phyloP scores from a whole-genome alignment of 1,140 invertebrate species.

The Ceratosolen solmsi region DNA sequence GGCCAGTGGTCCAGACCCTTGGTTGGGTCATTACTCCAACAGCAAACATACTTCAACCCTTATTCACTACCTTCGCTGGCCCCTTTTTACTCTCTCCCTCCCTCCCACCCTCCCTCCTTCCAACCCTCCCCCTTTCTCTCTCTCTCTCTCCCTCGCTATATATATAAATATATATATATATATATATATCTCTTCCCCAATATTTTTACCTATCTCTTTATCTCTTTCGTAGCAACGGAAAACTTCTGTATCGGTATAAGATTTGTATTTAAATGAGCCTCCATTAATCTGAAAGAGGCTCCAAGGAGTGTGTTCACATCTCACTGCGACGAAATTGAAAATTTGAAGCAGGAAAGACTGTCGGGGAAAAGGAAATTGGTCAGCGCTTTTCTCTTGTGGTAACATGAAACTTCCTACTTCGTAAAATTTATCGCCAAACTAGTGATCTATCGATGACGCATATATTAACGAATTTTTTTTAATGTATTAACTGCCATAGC shows the following conservation, averaged over 20 bases:
- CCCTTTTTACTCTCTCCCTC: slow-evolving; percentile 56
- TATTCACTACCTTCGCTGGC: slow-evolving; percentile 61
- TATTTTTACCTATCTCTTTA: slow-evolving; percentile 47
- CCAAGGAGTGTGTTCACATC: not conserved
- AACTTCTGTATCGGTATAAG: slow-evolving; percentile 70
- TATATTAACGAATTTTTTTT: slow-evolving; percentile 33
- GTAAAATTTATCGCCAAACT: slow-evolving; percentile 28
- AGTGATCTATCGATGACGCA: not conserved
- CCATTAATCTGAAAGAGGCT: slow-evolving; percentile 69
- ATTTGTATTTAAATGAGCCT: slow-evolving; percentile 75
- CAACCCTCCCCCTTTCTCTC: slow-evolving; percentile 44
- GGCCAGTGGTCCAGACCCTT: slow-evolving; percentile 61
- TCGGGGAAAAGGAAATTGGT: slow-evolving; percentile 35
- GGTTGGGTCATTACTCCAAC: slow-evolving; percentile 72
- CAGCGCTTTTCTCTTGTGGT: slow-evolving; percentile 32
- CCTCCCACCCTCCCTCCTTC: too few relatives aligned
- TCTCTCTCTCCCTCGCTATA: too few relatives aligned
- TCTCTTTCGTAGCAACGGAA: not conserved
- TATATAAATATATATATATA: too few relatives aligned
- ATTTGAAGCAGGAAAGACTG: slow-evolving; percentile 8
- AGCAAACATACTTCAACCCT: slow-evolving; percentile 73
- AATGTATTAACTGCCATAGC: not conserved
- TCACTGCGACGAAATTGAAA: slow-evolving; percentile 34
- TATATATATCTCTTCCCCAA: too few relatives aligned
- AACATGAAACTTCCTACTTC: not conserved